Evolutionary conservation across 2,888 invertebrate species (phyloP), one percentile per base, ranked within the genome.

Genomic region (Leptinotarsa rubiginosa): DNA sequence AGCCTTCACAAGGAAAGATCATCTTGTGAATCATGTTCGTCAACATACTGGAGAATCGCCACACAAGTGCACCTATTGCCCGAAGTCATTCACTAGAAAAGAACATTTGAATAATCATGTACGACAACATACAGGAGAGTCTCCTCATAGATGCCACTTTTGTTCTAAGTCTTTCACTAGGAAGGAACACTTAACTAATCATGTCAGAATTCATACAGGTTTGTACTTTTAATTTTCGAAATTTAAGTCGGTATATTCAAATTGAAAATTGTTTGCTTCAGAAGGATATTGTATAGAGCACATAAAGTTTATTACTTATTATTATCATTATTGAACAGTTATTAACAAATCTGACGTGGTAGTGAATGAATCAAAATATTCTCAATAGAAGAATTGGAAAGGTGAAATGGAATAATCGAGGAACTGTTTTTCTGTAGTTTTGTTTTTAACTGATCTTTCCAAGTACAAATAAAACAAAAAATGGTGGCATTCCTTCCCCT

Each of bases 41-140:
- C 93, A 93, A 82, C 93, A 91, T 84, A 91, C 90, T 62, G 90
- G 90, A 13, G 95, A 95, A 87, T 93, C 93, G 25, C 93, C 94
- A 31, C 93, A 93, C 89, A 93, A 93, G 87, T 94, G 93, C 87
- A 92, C 92, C 79, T 94, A 91, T 88, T 94, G 94, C 88, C 92
- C 93, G 73, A 94, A 94, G 87, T 93, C 93, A 72, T 94, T 94
- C 88, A 94, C 94, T 47, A 90, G 94, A 83, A 94, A 94, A 88
- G 95, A 95, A 88, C 95, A 95, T 87, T 90, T 95, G 79, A 94
- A 93, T 82, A 95, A 95, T 88, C 95, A 96, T 88, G 94, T 95
- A 86, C 91, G 95, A 70, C 95, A 95, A 86, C 96, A 96, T 88
- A 95, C 95, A 64, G 95, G 95, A 83, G 96, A 96, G 88, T 95